Conservation (phyloP, 1,140 invertebrate genomes). For the Rhynchophorus ferrugineus region DNA sequence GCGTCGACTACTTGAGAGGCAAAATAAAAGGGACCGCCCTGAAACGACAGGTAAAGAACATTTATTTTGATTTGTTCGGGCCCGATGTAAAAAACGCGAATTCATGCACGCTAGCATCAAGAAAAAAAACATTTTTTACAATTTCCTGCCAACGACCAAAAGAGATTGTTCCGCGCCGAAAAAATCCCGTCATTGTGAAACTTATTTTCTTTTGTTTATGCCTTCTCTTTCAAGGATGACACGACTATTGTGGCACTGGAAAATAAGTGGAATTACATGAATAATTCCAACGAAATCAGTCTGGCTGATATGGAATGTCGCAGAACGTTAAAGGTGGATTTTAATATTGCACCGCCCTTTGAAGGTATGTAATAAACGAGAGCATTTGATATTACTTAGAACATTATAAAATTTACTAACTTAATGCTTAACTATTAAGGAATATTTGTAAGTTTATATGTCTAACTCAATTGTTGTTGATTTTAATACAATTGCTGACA, state of each 20-base stretch:
- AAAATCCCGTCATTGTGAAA: no score
- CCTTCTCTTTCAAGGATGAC: constrained; percentile 38
- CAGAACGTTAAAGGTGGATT: constrained; percentile 40
- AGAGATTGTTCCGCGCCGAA: no score
- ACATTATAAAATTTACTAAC: background rate
- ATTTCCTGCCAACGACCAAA: background rate
- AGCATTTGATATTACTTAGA: background rate
- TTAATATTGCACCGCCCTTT: constrained; percentile 45
- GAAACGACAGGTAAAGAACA: constrained; percentile 31
- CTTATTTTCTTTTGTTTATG: no score
- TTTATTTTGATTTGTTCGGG: background rate
- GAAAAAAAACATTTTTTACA: background rate
- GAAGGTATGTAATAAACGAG: constrained; percentile 35
- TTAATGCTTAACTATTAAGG: background rate
- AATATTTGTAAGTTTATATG: no score
- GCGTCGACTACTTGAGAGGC: constrained; percentile 49
- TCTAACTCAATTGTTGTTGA: no score
- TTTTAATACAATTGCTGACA: no score
- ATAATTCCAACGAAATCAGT: constrained; percentile 38
- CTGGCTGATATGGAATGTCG: constrained; percentile 45
- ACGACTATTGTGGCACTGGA: constrained; percentile 43
- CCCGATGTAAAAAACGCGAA: background rate
- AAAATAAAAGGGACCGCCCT: constrained; percentile 38
- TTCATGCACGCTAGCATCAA: background rate
- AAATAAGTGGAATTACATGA: constrained; percentile 40